Base-by-base conservation (phyloP, 2,113 vertebrate genomes). In the Garra rufa region DNA sequence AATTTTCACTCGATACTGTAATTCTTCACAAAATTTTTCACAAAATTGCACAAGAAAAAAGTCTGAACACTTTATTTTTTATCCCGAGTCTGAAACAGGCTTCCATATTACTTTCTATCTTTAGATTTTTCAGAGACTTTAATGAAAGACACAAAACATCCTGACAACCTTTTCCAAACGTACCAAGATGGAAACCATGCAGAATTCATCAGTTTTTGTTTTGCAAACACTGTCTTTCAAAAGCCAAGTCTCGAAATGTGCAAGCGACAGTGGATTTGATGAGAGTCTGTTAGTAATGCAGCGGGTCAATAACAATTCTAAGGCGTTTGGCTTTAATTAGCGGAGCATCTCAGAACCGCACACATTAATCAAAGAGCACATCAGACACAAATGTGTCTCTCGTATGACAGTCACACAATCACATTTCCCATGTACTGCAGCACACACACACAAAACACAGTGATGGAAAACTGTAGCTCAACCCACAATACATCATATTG, bases 351-450 rank as follows among this genome's bases (percentile, higher is more conserved):
- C 43, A 88, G 88, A 88, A 82, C 87, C 84, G 87, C 90, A 87
- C 86, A 88, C 88, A 92, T 92, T 90, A 91, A 89, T 93, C 90
- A 91, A 82, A 89, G 86, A 70, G 86, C 89, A 88, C 91, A 88
- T 85, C 89, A 82, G 85, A 87, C 85, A 89, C 89, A 92, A 92
- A 93, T 90, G 90, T 88, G 89, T 89, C 88, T n/a, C 82, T n/a
- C 75, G 89, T 91, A 84, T 91, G 92, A 92, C 91, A 83, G 84
- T 76, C 90, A 91, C 87, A 77, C 91, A 92, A 87, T 85, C 89
- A 76, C 63, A 86, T 77, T 87, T 87, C 84, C 88, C 44, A 84
- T 90, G 81, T 85, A 79, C 85, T 79, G 83, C 90, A 90, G 89
- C 52, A 85, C 76, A 87, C 13, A 89, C 73, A 82, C 9, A 63